Evolutionary conservation across 2,888 invertebrate genomes (phyloP), one percentile per base, ranked within the genome.

Genomic region (Drosophila aldrichi): DNA sequence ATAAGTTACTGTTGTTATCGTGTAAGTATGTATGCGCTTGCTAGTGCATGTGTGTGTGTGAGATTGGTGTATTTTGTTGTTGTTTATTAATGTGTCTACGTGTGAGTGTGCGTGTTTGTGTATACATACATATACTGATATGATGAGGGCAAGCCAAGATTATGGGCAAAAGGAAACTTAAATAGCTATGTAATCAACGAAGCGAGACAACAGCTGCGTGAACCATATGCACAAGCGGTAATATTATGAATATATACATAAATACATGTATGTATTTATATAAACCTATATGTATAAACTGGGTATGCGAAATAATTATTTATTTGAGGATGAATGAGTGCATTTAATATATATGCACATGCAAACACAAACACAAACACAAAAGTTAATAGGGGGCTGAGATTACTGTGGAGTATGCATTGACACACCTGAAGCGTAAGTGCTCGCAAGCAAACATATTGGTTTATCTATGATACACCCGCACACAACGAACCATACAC

Each of bases 201-300:
- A 63, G 80, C 80, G 80, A 72, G 52, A 74, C 76, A 80, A 82
- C 82, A 84, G 82, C 82, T 82, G 82, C 74, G 49, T 43, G 38
- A 52, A 14, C 52, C 44, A 44, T 46, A 40, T 34, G 34, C 43
- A 61, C 49, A 36, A 44, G 52, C 10, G 14, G 29, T 14, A 12
- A 32, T 32, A 49, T 18, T 34, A 34, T 10, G 34, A 49, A 68
- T 49, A 63, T 49, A 51, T 64, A 54, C 48, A 34, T 32, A 16
- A 40, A 25, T 38, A 20, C n/a, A n/a, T 29, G 18, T 20, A 36
- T 36, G 22, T 44, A 44, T n/a, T 44, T 65, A 41, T 40, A 22
- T 55, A 57, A 56, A 51, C 52, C 46, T 57, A 20, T 41, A 12
- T 9, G 7, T 29, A 29, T 32, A 9, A 32, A 32, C 10, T 10